These are phyloP conservation scores for Graptemys geographica DNA, from an alignment of 2,797 vertebrate species.

Conservation along the genomic window DNA sequence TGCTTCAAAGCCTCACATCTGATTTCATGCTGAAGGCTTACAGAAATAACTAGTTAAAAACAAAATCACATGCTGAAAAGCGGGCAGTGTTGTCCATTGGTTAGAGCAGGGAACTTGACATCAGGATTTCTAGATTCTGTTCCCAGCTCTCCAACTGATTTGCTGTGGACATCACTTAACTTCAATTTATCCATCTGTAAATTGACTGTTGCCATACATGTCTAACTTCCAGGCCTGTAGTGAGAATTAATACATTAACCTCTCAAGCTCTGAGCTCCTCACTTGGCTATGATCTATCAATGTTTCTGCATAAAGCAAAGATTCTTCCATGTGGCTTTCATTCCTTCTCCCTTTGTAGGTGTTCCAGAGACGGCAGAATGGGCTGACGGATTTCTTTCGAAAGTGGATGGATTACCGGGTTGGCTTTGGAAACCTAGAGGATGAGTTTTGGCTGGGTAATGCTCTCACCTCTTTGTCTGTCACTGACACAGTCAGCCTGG, in stretches of 20 bases:
- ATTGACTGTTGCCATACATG: not conserved
- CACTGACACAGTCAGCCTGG: constrained; percentile 17
- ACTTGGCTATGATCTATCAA: rapidly evolving
- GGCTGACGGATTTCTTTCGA: constrained; percentile 95
- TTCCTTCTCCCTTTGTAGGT: constrained; percentile 81
- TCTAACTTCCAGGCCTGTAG: not conserved
- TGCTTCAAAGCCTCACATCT: not conserved
- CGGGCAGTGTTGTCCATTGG: rapidly evolving
- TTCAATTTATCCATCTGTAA: not conserved
- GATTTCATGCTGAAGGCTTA: not conserved
- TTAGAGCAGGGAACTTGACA: not conserved
- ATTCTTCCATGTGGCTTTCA: not conserved
- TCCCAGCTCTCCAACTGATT: not conserved
- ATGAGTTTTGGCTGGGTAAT: constrained; percentile 99
- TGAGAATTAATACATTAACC: not conserved
- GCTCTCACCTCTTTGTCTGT: constrained; percentile 46
- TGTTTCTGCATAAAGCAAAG: not conserved
- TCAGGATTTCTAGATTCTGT: not conserved
- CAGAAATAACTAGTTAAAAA: not conserved
- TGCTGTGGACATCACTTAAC: not conserved
- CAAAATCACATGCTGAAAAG: not conserved
- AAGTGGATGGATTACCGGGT: constrained; percentile 95
- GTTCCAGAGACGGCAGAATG: constrained; percentile 97
- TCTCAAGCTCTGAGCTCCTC: not conserved
- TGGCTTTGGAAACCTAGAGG: constrained; percentile 97